Evolutionary conservation across 2,888 invertebrate species (phyloP), one percentile per base, ranked within the genome.

Genomic region (Spatulosminthurus flaviceps): DNA sequence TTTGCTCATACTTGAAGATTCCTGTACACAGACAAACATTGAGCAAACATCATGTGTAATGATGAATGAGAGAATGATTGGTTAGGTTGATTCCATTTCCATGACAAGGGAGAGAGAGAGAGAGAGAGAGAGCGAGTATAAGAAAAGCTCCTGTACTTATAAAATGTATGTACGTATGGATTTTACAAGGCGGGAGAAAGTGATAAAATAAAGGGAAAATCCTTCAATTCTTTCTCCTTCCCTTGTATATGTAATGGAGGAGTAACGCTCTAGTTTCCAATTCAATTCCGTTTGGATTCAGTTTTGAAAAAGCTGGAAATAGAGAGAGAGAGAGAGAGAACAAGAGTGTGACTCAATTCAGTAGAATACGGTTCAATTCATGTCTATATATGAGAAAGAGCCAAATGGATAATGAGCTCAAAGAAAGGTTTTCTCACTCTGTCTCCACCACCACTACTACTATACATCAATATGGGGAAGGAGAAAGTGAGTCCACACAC

Each of bases 321-420:
- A 16, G 69, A 43, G 71, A 71, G 71, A 1, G 41, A 41, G 70
- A 34, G 34, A 2, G 24, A 21, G 41, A 13, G 22, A 11, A 29
- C 16, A 51, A 51, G 73, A 19, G 34, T 70, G 21, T 28, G 24
- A 73, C 29, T 73, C 73, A 73, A 73, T 76, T 67, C 64, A 67
- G 43, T 77, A 11, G 42, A 22, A n/a, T 67, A 22, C 76, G 66
- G 28, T 78, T 78, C 78, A 67, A 66, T 78, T 78, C 78, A 42
- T 67, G 66, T 73, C 67, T 72, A 34, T 34, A n/a, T n/a, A 78
- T 73, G 60, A 73, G 73, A 67, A 78, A 78, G 51, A 78, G 70
- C 78, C 66, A 78, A 78, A 67, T 78, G 64, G 78, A 73, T 73
- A 78, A 78, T 78, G 73, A 78, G 67, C 72, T 43, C 61, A 66